Base-by-base conservation (phyloP, 2,888 invertebrate species). In the Neoitamus cyanurus region DNA sequence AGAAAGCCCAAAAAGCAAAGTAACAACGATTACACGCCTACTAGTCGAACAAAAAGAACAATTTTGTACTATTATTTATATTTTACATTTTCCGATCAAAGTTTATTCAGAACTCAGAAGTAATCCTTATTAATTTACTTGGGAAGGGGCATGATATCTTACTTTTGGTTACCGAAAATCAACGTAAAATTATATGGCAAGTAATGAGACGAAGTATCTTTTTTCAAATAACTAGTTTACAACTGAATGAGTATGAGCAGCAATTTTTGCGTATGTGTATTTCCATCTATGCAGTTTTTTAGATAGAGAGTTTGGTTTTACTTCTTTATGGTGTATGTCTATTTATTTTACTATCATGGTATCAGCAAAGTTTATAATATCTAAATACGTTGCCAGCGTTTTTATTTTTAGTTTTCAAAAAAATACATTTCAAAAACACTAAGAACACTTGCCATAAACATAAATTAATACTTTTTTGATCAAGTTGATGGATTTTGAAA, bases 1-100 rank as follows among this genome's bases (percentile, higher is more conserved):
- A 87, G 31, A 87, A 88, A 89, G 88, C 89, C 87, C 87, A 87
- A 88, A 88, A 88, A 88, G 86, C 87, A 87, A 88, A 87, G 87
- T 85, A 84, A 83, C 84, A 86, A 87, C 88, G 88, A 86, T 86
- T 86, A 88, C 87, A 58, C 84, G 20, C 31, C 77, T 73, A 73
- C 34, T 15, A 2, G 20, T 48, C 58, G 58, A 20, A 58, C 7
- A 48, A 48, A 42, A 58, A 15, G 20, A 48, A n/a, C n/a, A 48
- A 48, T 48, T 48, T 48, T 7, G 48, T 9, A 42, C 1, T 42
- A 5, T 42, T 7, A 20, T n/a, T 58, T 7, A 20, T 58, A 58
- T 58, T 58, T 58, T 58, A 58, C 0, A 58, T 9, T 58, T 20
- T 25, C 58, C 25, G 58, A 58, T 58, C 15, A 58, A 6, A 11